Conservation (phyloP, 2,888 invertebrate genomes). For the Dynastes grantii region DNA sequence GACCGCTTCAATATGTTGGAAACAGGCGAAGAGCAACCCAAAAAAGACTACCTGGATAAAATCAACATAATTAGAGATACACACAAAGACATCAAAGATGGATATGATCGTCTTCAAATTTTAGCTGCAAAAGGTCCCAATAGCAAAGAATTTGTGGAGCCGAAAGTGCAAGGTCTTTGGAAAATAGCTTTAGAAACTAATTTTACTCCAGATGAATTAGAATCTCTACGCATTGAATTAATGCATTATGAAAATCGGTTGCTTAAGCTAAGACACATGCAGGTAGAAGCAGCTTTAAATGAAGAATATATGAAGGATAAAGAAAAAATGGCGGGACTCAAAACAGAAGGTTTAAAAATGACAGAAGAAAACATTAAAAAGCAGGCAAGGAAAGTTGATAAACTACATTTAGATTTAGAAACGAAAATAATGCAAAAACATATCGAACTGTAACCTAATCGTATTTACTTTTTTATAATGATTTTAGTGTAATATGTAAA, state of each 20-base stretch:
- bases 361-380: slow-evolving; percentile 88
- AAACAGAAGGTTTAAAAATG: slow-evolving; percentile 76
- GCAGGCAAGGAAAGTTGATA: slow-evolving; percentile 88
- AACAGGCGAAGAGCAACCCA: slow-evolving; percentile 73
- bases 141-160: slow-evolving; percentile 91
- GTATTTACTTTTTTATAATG: not conserved
- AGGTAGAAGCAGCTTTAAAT: slow-evolving; percentile 85
- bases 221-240: slow-evolving; percentile 89
- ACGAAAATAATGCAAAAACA: slow-evolving; percentile 84
- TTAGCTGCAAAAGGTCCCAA: slow-evolving; percentile 84
- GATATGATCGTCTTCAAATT: slow-evolving; percentile 84
- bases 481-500: too few species aligned
- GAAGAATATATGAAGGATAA: slow-evolving; percentile 78
- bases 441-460: slow-evolving; percentile 78
- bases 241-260: slow-evolving; percentile 90
- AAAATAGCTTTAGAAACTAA: slow-evolving; percentile 84
- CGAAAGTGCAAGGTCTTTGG: slow-evolving; percentile 93
- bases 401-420: slow-evolving; percentile 86
- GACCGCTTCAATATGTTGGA: slow-evolving; percentile 82
- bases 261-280: slow-evolving; percentile 86
- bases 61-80: slow-evolving; percentile 83
- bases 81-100: slow-evolving; percentile 83
- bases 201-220: slow-evolving; percentile 87
- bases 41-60: slow-evolving; percentile 78
- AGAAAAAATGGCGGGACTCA: slow-evolving; percentile 76